Conservation (phyloP, 2,888 invertebrate genomes). For the Amphiduros pacificus region DNA sequence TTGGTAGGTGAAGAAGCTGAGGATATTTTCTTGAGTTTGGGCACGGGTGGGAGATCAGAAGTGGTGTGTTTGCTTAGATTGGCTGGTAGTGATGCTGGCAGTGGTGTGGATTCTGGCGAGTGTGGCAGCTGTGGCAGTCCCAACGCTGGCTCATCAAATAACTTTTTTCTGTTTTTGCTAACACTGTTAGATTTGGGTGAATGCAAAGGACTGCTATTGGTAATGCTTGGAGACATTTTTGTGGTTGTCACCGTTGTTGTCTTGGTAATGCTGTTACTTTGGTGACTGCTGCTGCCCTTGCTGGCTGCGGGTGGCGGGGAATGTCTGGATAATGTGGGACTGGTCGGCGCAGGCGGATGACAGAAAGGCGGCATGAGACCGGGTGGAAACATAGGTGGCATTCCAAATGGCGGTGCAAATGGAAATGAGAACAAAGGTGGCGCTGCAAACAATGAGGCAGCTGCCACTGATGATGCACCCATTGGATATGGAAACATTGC, state of each 20-base stretch:
- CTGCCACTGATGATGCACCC: not conserved
- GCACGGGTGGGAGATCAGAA: not conserved
- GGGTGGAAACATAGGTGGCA: constrained; percentile 8
- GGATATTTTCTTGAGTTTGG: not conserved
- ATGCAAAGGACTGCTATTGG: not conserved
- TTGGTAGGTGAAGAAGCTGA: not conserved
- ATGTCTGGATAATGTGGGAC: not conserved
- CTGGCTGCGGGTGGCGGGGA: not conserved
- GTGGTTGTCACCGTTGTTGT: constrained; percentile 21
- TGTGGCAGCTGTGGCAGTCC: too few species aligned
- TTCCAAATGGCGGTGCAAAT: constrained; percentile 10
- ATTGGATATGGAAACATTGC: constrained; percentile 1
- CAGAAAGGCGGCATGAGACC: not conserved
- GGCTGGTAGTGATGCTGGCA: not conserved
- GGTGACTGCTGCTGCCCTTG: constrained; percentile 15
- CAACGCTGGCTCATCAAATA: constrained; percentile 10
- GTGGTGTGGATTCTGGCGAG: not conserved
- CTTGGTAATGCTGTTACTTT: constrained; percentile 21
- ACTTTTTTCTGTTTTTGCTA: constrained; percentile 17
- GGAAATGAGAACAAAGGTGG: constrained; percentile 26
- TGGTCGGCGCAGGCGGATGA: not conserved
- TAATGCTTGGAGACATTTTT: not conserved
- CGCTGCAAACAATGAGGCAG: not conserved
- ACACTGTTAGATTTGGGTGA: constrained; percentile 17
- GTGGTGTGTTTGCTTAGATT: not conserved